Evolutionary conservation across 2,113 vertebrate species (phyloP), one percentile per base, ranked within the genome.

Genomic region (Tragelaphus scriptus): DNA sequence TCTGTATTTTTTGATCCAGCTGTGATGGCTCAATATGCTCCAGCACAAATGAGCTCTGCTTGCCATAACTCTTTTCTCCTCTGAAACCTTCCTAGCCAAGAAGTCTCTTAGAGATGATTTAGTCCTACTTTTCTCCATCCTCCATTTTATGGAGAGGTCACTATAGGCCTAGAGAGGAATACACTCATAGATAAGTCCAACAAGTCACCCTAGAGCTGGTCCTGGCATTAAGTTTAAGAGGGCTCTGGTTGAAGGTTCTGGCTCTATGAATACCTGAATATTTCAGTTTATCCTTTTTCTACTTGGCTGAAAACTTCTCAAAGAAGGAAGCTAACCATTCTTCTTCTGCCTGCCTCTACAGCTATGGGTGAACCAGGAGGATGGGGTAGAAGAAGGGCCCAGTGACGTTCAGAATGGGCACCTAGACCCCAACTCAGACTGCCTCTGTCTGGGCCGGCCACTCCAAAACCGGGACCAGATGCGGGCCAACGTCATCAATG

Each of bases 301-400:
- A 40, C 49, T 75, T 97, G 44, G 4, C 53, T 94, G 6, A 15
- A 91, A 97, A 82, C 21, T 94, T 79, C 40, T 93, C 84, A 92
- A 59, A 87, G 59, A 95, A 93, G 23, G 30, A 65, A 55, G 49
- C 59, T 97, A 94, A 95, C 61, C 32, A 95, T 47, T 88, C 36
- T 85, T 98, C 86, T 97, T 95, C 85, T 97, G 49, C 47, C 21
- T 97, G 32, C 23, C 92, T 97, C 6, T 51, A 0, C 98, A 99
- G 99, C 99, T 99, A n/a, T 99, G 99, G 99, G 99, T 99, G 95
- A 99, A 99, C 98, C 99, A 99, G 98, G 99, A 99, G 97, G 99
- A 99, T 84, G 99, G 99, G 0, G 99, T 99, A 92, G 99, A 99
- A 96, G 99, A 99, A 99, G 99, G 99, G 86, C 99, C 99, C 98